These are phyloP conservation scores for Urosaurus nigricauda DNA, from an alignment of 2,797 vertebrate species.

Conservation along the genomic window DNA sequence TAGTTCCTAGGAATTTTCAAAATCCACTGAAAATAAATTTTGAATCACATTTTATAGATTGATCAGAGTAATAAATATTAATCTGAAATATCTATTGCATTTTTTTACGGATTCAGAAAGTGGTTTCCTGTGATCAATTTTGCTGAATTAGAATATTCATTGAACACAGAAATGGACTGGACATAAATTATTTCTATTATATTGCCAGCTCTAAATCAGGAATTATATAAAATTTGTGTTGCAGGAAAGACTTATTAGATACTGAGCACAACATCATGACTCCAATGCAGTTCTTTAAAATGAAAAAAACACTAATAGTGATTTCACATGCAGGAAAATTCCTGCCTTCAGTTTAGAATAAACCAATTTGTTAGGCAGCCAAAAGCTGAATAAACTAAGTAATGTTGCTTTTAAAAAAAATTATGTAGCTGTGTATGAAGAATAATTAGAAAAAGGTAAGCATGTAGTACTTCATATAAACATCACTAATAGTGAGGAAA, in stretches of 20 bases:
- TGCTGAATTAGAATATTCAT: constrained; percentile 6
- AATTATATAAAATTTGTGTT: background rate
- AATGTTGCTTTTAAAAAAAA: background rate
- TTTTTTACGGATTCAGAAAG: background rate
- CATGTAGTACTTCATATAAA: rapidly evolving
- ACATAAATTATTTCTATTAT: background rate
- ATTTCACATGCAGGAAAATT: background rate
- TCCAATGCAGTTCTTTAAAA: background rate
- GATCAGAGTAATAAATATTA: background rate
- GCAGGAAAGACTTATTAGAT: background rate
- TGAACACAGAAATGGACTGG: background rate
- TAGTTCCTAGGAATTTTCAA: constrained; percentile 13
- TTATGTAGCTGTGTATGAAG: background rate
- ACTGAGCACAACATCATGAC: background rate
- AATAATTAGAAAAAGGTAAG: constrained; percentile 10
- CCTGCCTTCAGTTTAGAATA: background rate
- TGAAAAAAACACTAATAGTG: background rate
- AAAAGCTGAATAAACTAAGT: background rate
- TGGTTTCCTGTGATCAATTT: background rate
- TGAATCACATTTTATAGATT: background rate
- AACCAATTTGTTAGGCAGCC: background rate
- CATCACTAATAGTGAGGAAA: background rate
- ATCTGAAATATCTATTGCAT: background rate
- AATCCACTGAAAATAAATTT: background rate
- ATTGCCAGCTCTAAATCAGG: constrained; percentile 14